A percentile compares a stretch with the other conserved stretches of the same genome.
Conservation (phyloP, 2,888 invertebrate genomes). For the Brachylomia viminalis region DNA sequence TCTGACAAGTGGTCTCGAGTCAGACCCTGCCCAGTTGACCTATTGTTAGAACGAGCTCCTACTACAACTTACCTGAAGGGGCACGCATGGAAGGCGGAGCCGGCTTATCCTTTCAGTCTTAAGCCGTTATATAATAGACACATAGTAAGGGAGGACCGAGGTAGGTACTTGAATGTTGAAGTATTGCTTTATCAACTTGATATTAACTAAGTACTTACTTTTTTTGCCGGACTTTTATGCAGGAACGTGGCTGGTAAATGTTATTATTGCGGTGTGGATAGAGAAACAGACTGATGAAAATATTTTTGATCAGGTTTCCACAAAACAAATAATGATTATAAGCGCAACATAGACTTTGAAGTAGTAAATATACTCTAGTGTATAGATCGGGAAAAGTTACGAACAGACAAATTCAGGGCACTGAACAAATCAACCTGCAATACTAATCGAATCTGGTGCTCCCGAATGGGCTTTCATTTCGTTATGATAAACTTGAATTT, state of each 20-base stretch:
- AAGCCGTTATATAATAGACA: slow-evolving; percentile 53
- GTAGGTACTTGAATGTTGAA: slow-evolving; percentile 14
- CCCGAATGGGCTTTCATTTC: slow-evolving; percentile 5
- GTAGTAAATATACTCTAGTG: too few species aligned
- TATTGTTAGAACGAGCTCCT: slow-evolving; percentile 24
- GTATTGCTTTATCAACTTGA: slow-evolving; percentile 31
- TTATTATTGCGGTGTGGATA: neutral
- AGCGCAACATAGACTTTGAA: too few species aligned
- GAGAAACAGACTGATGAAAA: neutral
- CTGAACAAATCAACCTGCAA: neutral
- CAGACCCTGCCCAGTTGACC: slow-evolving; percentile 25
- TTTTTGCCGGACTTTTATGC: neutral
- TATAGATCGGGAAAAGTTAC: neutral
- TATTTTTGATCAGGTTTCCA: neutral
- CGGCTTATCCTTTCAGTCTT: slow-evolving; percentile 35
- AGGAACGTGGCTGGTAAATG: neutral
- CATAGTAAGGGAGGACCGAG: slow-evolving; percentile 12
- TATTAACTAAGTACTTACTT: neutral
- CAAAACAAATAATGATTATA: too few species aligned
- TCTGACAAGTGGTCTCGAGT: neutral
- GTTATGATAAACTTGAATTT: slow-evolving; percentile 15
- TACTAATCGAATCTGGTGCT: slow-evolving; percentile 25
- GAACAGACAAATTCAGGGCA: slow-evolving; percentile 2
- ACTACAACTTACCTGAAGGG: slow-evolving; percentile 10
- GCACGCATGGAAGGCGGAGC: slow-evolving; percentile 20